A percentile compares a stretch with the other conserved stretches of the same genome.
phyloP scores from a whole-genome alignment of 2,888 invertebrate genomes.

The Lamellibrachia columna region DNA sequence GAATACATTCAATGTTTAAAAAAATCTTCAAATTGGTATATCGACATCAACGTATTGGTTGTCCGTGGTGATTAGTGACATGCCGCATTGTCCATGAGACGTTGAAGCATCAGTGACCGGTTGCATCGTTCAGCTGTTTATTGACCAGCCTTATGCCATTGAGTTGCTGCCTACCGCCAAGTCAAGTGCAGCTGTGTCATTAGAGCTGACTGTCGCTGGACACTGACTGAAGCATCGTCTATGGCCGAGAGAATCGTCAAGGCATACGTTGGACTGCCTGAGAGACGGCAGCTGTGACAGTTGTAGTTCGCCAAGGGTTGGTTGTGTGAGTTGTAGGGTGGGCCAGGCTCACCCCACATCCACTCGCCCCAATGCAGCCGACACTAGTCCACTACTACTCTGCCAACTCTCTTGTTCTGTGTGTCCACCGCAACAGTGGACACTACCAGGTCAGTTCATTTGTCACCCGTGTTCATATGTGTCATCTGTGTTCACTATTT shows the following conservation, averaged over 20 bases:
- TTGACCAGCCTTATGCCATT: neutral
- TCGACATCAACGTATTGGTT: neutral
- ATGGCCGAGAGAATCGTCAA: neutral
- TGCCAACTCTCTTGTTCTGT: conserved; percentile 22
- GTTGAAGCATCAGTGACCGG: neutral
- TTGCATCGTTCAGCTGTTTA: neutral
- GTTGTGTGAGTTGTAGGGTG: neutral
- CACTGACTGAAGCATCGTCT: neutral
- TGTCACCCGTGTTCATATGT: too few relatives aligned
- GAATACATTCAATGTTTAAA: neutral
- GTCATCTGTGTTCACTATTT: too few relatives aligned
- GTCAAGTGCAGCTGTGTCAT: neutral
- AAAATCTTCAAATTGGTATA: neutral
- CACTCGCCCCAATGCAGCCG: neutral
- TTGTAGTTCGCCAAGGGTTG: neutral
- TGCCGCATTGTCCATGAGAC: neutral
- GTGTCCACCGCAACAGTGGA: conserved; percentile 20
- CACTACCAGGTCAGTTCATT: neutral
- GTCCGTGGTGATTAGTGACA: neutral
- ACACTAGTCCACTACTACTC: conserved; percentile 26
- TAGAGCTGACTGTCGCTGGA: neutral
- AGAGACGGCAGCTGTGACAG: neutral
- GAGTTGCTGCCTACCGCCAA: neutral
- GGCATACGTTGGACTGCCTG: neutral
- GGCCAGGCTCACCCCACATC: neutral